phyloP scores from a whole-genome alignment of 2,113 vertebrate species.

The Telmatochromis sp. region DNA sequence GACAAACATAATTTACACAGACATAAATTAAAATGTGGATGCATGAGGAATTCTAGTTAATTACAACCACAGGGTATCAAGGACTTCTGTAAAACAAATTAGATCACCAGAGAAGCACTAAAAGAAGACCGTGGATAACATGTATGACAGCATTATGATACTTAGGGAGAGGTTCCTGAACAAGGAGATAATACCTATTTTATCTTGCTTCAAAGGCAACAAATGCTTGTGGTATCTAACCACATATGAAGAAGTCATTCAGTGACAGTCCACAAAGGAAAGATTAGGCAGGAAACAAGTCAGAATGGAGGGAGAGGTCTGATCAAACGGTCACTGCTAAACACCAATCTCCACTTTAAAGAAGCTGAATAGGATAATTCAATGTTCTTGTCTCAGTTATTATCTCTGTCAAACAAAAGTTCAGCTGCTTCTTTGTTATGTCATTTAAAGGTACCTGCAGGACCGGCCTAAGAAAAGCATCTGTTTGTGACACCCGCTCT shows the following conservation, averaged over 20 bases:
- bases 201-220: background rate
- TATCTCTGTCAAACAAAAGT: background rate
- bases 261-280: background rate
- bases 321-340: background rate
- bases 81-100: background rate
- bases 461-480: background rate
- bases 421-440: background rate
- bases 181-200: accelerated
- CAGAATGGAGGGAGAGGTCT: background rate
- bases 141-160: background rate
- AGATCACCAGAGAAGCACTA: background rate
- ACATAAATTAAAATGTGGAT: background rate
- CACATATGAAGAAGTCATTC: background rate
- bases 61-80: background rate
- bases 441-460: background rate
- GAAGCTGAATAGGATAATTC: background rate
- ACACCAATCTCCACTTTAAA: background rate
- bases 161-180: background rate
- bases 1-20: background rate
- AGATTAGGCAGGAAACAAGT: background rate
- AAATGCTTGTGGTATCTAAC: background rate
- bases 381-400: accelerated
- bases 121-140: accelerated
- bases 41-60: background rate
- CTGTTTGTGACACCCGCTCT: background rate